A percentile compares a stretch with the other conserved stretches of the same genome.
Evolutionary conservation across 2,888 invertebrate species (phyloP).

Genomic region (Taenaris catops): DNA sequence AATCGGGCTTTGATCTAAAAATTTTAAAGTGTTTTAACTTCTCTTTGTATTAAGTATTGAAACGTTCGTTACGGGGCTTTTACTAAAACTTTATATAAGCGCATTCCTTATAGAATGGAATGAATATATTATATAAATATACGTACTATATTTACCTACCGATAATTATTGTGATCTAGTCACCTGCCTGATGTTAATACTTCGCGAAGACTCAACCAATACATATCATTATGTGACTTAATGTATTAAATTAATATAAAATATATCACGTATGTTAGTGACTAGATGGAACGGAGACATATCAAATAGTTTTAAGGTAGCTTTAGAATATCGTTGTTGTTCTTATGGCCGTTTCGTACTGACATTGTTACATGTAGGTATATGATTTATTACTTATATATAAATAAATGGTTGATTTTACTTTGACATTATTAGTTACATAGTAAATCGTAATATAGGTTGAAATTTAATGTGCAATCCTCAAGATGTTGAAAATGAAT

Average conservation of each 20-base stretch:
- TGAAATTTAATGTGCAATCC: too few species aligned
- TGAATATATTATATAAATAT: conserved; percentile 21
- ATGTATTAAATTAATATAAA: conserved; percentile 23
- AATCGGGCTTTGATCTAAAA: conserved; percentile 4
- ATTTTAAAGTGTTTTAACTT: conserved; percentile 16
- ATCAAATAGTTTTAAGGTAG: conserved; percentile 58
- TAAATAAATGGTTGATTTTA: too few species aligned
- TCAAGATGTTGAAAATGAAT: too few species aligned
- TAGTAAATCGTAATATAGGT: too few species aligned
- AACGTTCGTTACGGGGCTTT: conserved; percentile 18
- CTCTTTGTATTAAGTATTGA: conserved; percentile 13
- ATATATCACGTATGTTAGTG: conserved; percentile 35
- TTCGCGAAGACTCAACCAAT: conserved; percentile 30
- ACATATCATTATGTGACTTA: conserved; percentile 32
- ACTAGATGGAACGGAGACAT: conserved; percentile 39
- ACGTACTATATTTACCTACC: conserved; percentile 20
- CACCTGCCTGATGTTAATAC: conserved; percentile 27
- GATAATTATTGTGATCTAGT: conserved; percentile 27
- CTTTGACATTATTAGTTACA: too few species aligned
- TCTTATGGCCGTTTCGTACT: conserved; percentile 49
- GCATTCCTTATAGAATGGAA: conserved; percentile 22
- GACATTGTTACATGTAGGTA: conserved; percentile 10
- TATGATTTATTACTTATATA: background rate
- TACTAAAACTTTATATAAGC: conserved; percentile 23
- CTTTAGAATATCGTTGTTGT: conserved; percentile 67